Evolutionary conservation across 2,113 vertebrate genomes (phyloP).

Genomic region (Garra rufa): DNA sequence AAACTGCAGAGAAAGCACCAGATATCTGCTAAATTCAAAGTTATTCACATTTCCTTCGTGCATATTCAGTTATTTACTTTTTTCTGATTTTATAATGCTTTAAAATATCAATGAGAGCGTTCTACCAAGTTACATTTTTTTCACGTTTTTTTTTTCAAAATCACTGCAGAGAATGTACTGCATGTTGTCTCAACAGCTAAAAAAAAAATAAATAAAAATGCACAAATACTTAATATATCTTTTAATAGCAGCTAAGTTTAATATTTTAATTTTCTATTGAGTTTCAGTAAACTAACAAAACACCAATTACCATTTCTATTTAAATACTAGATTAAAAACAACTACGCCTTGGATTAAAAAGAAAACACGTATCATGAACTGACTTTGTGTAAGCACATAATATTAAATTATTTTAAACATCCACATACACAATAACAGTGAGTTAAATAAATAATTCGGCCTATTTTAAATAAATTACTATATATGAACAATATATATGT

Average conservation of each 20-base stretch:
- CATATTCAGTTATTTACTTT: background rate
- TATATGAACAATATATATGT: too few relatives aligned
- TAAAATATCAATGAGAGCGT: too few relatives aligned
- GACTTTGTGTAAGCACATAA: background rate
- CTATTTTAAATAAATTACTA: background rate
- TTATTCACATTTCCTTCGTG: background rate
- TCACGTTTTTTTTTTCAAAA: too few relatives aligned
- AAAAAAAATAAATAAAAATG: background rate
- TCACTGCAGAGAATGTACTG: too few relatives aligned
- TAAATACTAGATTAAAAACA: background rate
- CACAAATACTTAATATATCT: background rate
- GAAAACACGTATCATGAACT: background rate
- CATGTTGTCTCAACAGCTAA: background rate
- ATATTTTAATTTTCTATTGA: background rate
- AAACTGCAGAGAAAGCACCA: background rate
- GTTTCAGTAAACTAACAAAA: background rate
- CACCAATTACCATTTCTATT: background rate
- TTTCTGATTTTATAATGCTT: too few relatives aligned
- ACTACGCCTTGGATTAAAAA: background rate
- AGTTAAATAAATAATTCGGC: background rate
- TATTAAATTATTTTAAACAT: background rate
- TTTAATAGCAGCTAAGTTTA: background rate
- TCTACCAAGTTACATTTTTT: too few relatives aligned
- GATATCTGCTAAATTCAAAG: background rate
- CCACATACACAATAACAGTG: background rate